phyloP scores from a whole-genome alignment of 1,140 invertebrate genomes.

The Trachelipus rathkii region DNA sequence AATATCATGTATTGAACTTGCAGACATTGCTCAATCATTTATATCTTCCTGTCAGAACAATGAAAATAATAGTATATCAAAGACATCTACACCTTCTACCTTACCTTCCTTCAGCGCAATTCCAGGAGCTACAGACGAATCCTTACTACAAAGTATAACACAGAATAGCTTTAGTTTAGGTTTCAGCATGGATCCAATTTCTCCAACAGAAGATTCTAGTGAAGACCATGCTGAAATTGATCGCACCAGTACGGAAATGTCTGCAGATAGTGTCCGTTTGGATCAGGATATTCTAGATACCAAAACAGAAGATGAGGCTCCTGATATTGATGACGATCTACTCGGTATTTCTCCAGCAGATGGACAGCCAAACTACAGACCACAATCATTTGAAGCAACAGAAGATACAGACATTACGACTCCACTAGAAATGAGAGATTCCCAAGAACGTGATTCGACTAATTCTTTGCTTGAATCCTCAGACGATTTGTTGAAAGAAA shows the following conservation, averaged over 20 bases:
- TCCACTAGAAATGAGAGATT: conserved; percentile 44
- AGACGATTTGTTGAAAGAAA: conserved; percentile 27
- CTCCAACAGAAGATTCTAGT: conserved; percentile 42
- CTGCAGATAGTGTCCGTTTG: conserved; percentile 43
- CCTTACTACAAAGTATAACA: conserved; percentile 30
- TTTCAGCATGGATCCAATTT: conserved; percentile 32
- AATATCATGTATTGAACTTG: not conserved
- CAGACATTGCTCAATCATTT: not conserved
- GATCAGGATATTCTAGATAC: conserved; percentile 48
- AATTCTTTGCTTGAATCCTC: conserved; percentile 33
- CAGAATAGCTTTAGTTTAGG: conserved; percentile 32
- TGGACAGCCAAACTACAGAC: conserved; percentile 35
- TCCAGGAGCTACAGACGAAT: conserved; percentile 28
- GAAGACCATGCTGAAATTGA: conserved; percentile 45
- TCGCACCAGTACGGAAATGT: conserved; percentile 42
- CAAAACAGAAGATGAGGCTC: conserved; percentile 48
- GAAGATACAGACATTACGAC: conserved; percentile 45
- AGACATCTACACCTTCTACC: conserved; percentile 30
- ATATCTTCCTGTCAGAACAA: not conserved
- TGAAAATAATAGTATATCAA: not conserved
- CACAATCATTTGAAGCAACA: conserved; percentile 42
- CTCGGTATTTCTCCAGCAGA: conserved; percentile 38
- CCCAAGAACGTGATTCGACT: conserved; percentile 36
- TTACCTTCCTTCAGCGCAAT: conserved; percentile 33
- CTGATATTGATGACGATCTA: conserved; percentile 48